These are phyloP conservation scores for Drosophila navojoa DNA, from an alignment of 1,140 invertebrate species.

Conservation along the genomic window DNA sequence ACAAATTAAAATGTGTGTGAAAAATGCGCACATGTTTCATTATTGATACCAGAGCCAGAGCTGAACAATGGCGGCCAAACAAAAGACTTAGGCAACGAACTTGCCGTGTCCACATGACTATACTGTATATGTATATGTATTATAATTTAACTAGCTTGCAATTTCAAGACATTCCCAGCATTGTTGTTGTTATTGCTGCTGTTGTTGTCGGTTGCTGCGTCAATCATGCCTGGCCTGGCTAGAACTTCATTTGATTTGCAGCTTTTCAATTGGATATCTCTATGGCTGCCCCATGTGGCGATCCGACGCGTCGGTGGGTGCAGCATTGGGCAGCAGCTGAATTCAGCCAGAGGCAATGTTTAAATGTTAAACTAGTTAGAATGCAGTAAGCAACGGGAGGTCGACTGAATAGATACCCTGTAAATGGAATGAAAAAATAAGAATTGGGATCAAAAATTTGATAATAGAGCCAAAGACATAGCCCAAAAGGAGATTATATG, in stretches of 20 bases:
- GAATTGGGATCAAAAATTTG: too few relatives aligned
- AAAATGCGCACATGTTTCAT: conserved; percentile 39
- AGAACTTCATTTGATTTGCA: conserved; percentile 53
- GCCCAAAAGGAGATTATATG: too few relatives aligned
- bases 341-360: conserved; percentile 8
- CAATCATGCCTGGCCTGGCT: conserved; percentile 49
- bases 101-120: conserved; percentile 16
- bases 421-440: too few relatives aligned
- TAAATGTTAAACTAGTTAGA: conserved; percentile 42
- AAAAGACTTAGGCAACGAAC: conserved; percentile 65
- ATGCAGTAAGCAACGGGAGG: not conserved
- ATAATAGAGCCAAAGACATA: too few relatives aligned
- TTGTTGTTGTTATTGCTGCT: conserved; percentile 43
- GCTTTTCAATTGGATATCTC: conserved; percentile 38
- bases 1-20: conserved; percentile 68
- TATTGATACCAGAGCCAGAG: conserved; percentile 31
- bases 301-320: conserved; percentile 27
- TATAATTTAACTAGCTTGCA: conserved; percentile 63
- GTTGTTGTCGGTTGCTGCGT: conserved; percentile 35
- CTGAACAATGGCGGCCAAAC: conserved; percentile 44
- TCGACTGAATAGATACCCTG: conserved; percentile 14
- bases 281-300: conserved; percentile 39
- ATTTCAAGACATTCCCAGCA: conserved; percentile 78
- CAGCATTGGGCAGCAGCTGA: conserved; percentile 29
- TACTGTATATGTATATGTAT: conserved; percentile 52